These are phyloP conservation scores for Malurus cyaneus DNA, from an alignment of 2,113 vertebrate species.

Conservation along the genomic window DNA sequence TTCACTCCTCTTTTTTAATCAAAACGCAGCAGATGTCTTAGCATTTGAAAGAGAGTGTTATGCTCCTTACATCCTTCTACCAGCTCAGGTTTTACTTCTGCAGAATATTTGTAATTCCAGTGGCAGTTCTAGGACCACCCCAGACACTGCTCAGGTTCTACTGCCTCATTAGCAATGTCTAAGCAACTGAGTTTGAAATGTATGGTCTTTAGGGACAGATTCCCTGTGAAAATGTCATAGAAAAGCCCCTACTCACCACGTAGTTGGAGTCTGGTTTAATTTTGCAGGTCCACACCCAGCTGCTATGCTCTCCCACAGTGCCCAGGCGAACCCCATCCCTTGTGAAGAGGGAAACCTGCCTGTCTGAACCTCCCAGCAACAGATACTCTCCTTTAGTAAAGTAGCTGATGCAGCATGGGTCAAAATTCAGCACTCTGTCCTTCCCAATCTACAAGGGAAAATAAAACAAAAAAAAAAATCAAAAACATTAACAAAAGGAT, in stretches of 20 bases:
- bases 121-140: not conserved
- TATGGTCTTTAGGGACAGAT: not conserved
- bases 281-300: conserved; percentile 95
- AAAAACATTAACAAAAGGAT: not conserved
- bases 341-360: conserved; percentile 93
- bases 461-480: not conserved
- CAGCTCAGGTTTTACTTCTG: not conserved
- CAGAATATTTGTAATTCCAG: not conserved
- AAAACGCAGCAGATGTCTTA: not conserved
- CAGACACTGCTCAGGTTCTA: not conserved
- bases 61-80: not conserved
- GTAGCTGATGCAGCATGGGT: conserved; percentile 96
- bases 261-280: conserved; percentile 97
- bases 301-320: conserved; percentile 87
- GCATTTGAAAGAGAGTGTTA: not conserved
- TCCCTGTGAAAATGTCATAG: not conserved
- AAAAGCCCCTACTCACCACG: conserved; percentile 79
- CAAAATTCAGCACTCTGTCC: conserved; percentile 87
- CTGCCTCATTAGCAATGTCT: not conserved
- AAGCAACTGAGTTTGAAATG: not conserved
- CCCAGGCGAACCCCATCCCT: conserved; percentile 92
- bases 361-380: conserved; percentile 92
- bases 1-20: not conserved
- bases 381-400: conserved; percentile 97
- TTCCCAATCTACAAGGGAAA: conserved; percentile 85